These are phyloP conservation scores for Cyanoramphus novaezelandiae DNA, from an alignment of 2,113 vertebrate species.

Conservation along the genomic window DNA sequence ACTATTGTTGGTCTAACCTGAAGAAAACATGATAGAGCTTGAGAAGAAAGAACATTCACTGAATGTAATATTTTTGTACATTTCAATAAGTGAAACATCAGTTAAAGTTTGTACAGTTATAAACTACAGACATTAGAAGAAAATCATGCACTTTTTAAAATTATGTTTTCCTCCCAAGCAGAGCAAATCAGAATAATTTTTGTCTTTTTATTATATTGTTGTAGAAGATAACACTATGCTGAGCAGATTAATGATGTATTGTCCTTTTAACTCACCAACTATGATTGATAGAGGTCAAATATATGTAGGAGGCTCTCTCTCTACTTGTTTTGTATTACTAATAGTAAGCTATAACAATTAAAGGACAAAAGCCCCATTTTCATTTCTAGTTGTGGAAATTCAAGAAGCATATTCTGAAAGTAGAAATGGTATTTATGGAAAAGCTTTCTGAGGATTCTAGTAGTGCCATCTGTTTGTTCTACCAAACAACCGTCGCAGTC, in stretches of 20 bases:
- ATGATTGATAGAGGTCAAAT: neutral
- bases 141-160: neutral
- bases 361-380: neutral
- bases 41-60: neutral
- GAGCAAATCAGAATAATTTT: neutral
- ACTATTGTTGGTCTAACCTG: neutral
- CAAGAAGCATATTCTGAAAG: neutral
- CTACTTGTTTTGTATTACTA: neutral
- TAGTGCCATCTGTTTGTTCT: neutral
- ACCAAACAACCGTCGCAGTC: neutral
- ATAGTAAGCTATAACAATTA: neutral
- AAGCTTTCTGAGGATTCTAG: conserved; percentile 15
- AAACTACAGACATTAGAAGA: neutral
- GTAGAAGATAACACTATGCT: neutral
- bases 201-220: neutral
- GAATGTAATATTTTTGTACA: neutral
- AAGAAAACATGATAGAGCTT: neutral
- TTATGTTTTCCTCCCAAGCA: neutral
- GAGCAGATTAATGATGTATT: neutral
- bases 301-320: neutral
- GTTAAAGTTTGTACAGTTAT: neutral
- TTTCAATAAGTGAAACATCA: neutral
- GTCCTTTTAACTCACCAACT: neutral
- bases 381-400: neutral
- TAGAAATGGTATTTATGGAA: neutral